Evolutionary conservation across 30 jellyfish, hydroid and myxozoan species (phyloP), one percentile per base, ranked within the genome.

Genomic region (Morbakka virulenta): DNA sequence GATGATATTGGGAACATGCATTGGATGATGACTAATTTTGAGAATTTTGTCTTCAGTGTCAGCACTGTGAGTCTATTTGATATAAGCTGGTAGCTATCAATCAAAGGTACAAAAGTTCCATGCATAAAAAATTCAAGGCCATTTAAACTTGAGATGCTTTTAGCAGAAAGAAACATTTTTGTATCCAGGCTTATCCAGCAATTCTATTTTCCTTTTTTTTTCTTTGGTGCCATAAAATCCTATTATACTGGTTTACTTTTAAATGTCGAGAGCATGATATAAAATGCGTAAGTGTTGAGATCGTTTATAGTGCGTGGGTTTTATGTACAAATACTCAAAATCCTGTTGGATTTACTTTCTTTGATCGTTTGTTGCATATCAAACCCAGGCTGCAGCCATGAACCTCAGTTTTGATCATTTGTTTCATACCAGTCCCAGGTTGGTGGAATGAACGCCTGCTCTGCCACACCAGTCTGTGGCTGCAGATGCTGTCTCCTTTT

Each of bases 1-100:
- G 81, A 32, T 13, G 81, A 69, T 1, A 69, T 69, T 21, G 81
- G 81, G 47, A 69, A 69, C 29, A 32, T 32, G 81, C 81, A 69
- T 21, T 69, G 69, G 25, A 69, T 69, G 33, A 69, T 32, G 32
- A 26, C 28, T 1, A 69, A 6, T 2, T 36, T 69, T n/a, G 35
- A 69, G 72, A 69, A 69, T 22, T 35, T 69, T 27, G 13, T 26
- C 32, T 66, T 66, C 79, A 66, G 35, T 23, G 6, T 1, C 14
- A 64, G 69, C 4, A 69, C 32, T 25, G 81, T 35, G 21, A 69
- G 67, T 69, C 81, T 69, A 0, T 69, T 35, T 28, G 81, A 69
- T n/a, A 69, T 69, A 32, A 69, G 81, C 34, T 24, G 67, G 28
- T 65, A 65, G 17, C 13, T 61, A 0, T 32, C 77, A 28, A 65